Evolutionary conservation across 2,888 invertebrate genomes (phyloP), one percentile per base, ranked within the genome.

Genomic region (Epicampocera succincta): DNA sequence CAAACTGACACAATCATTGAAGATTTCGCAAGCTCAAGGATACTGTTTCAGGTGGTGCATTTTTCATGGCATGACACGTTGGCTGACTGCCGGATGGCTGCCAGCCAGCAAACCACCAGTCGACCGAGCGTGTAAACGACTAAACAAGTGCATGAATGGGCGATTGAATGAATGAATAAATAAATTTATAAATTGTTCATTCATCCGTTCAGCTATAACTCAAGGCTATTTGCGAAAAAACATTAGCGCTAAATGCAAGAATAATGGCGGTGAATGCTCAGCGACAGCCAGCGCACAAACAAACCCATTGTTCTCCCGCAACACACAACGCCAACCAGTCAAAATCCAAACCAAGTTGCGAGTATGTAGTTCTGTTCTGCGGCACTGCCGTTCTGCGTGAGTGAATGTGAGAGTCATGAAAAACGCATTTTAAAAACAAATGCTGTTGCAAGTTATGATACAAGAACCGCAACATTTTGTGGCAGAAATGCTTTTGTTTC

Each of bases 41-140:
- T 79, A 79, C 72, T 66, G 52, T 79, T 73, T 60, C 78, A 79
- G 78, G 72, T 79, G 78, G 72, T 79, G 72, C 66, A 78, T 72
- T 78, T 72, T 72, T 68, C 12, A 46, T 65, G 25, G 56, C 25
- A 56, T 17, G 38, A 56, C 65, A 56, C 21, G 1, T 9, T 40
- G 38, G 56, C 65, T 65, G 42, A 21, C 40, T 25, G 15, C 50
- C n/a, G 44, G 8, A 5, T 33, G 38, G 17, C 33, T n/a, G 33
- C 13, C 40, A n/a, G 52, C 42, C 25, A 40, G 19, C 50, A 65
- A 65, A 50, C 15, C 11, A 15, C n/a, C 13, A 17, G n/a, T 42
- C 52, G 12, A 50, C 58, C 15, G 15, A 60, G 56, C 60, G 9
- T 15, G 48, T 21, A 63, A 63, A 21, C 29, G 72, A 33, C 15